Conservation (phyloP, 2,888 invertebrate genomes). For the Ochlodes sylvanus region DNA sequence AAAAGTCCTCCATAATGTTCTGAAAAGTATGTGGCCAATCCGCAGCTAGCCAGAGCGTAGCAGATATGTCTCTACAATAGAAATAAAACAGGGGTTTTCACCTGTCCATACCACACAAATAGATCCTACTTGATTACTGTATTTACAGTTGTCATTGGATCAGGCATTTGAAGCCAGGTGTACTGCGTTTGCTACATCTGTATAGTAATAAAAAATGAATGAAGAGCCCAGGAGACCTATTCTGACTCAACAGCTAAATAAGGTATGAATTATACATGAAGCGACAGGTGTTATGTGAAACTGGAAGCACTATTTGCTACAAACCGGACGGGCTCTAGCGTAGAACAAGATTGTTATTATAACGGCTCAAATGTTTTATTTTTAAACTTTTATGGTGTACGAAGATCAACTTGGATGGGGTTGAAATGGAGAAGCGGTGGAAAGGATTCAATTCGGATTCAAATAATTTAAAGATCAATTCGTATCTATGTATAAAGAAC, state of each 20-base stretch:
- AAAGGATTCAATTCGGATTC: neutral
- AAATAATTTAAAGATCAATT: too few relatives aligned
- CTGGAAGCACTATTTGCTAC: constrained; percentile 34
- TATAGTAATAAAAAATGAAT: constrained; percentile 8
- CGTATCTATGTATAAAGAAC: too few relatives aligned
- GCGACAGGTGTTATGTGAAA: constrained; percentile 31
- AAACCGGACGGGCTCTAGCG: constrained; percentile 5
- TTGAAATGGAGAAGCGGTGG: neutral
- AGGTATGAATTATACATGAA: constrained; percentile 32
- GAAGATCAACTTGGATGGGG: constrained; percentile 4
- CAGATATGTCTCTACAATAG: too few relatives aligned
- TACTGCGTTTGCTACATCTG: neutral
- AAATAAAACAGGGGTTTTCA: too few relatives aligned
- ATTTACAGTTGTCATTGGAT: too few relatives aligned
- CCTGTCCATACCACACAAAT: too few relatives aligned
- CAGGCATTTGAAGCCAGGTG: neutral
- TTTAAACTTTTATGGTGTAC: constrained; percentile 31
- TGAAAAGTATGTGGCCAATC: too few relatives aligned
- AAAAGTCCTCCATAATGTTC: too few relatives aligned
- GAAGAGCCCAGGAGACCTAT: constrained; percentile 17
- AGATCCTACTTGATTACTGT: too few relatives aligned
- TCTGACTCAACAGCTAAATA: constrained; percentile 24
- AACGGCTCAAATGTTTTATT: constrained; percentile 30
- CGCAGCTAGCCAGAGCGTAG: too few relatives aligned
- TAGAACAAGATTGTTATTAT: constrained; percentile 30